These are phyloP conservation scores for Eueremaeus valkanovi DNA, from an alignment of 2,888 invertebrate species.

Conservation along the genomic window DNA sequence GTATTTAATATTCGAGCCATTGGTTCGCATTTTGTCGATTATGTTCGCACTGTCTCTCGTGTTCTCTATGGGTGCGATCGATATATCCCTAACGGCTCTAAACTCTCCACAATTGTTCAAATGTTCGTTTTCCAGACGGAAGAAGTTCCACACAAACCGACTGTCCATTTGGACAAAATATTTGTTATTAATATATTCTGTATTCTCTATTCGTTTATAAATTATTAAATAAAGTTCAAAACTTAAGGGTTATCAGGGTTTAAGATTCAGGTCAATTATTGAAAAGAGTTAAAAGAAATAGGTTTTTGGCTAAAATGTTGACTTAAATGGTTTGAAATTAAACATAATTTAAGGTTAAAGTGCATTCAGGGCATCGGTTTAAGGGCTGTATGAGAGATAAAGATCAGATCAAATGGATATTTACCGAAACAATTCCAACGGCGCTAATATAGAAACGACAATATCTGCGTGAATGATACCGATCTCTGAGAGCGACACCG, in stretches of 20 bases:
- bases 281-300: too few relatives aligned
- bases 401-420: constrained; percentile 32
- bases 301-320: too few relatives aligned
- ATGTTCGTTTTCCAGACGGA: constrained; percentile 98
- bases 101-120: constrained; percentile 97
- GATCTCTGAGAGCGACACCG: constrained; percentile 77
- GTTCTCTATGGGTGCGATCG: constrained; percentile 72
- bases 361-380: too few relatives aligned
- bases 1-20: neutral
- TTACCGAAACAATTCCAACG: constrained; percentile 82
- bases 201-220: too few relatives aligned
- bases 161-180: too few relatives aligned
- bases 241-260: too few relatives aligned
- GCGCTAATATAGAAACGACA: constrained; percentile 75
- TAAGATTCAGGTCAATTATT: too few relatives aligned
- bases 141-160: constrained; percentile 98
- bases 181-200: too few relatives aligned
- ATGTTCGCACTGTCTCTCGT: neutral
- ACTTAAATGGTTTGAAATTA: too few relatives aligned
- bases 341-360: too few relatives aligned
- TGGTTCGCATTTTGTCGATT: neutral
- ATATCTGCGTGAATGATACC: constrained; percentile 70
- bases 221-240: too few relatives aligned
- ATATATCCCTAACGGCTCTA: constrained; percentile 95
- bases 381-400: constrained; percentile 22